phyloP scores from a whole-genome alignment of 2,888 invertebrate species.

The Papilio elwesi region DNA sequence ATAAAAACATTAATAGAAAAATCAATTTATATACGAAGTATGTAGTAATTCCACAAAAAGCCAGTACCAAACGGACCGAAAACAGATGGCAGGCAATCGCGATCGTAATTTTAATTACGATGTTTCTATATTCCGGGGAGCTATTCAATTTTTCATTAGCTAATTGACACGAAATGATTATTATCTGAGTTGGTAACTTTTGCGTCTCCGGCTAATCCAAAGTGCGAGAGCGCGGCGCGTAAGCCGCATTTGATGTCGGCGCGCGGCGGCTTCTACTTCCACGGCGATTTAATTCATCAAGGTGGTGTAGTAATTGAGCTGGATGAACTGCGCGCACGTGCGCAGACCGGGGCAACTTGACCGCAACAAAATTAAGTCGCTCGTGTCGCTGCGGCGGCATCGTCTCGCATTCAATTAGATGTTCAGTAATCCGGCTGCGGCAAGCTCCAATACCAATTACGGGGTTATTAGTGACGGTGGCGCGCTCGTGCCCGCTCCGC shows the following conservation, averaged over 20 bases:
- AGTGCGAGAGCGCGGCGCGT: conserved; percentile 48
- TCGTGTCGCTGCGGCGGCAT: conserved; percentile 57
- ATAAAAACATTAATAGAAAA: no score
- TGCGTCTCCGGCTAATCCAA: conserved; percentile 64
- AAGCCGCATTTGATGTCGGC: conserved; percentile 73
- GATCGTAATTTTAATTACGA: conserved; percentile 78
- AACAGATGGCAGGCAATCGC: conserved; percentile 75
- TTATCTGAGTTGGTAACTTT: conserved; percentile 77
- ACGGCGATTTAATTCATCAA: conserved; percentile 76
- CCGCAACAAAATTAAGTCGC: conserved; percentile 76
- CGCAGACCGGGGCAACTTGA: conserved; percentile 73
- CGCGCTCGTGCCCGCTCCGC: conserved; percentile 59
- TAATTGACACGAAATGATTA: conserved; percentile 82
- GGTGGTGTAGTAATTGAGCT: conserved; percentile 72
- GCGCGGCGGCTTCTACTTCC: conserved; percentile 57
- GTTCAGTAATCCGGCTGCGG: conserved; percentile 82
- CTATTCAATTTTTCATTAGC: conserved; percentile 83
- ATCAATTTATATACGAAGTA: background rate
- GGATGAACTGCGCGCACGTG: conserved; percentile 67
- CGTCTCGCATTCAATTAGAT: conserved; percentile 84
- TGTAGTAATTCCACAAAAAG: conserved; percentile 9
- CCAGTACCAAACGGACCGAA: conserved; percentile 43
- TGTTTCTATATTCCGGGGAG: conserved; percentile 63
- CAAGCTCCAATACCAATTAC: conserved; percentile 84
- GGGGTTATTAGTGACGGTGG: conserved; percentile 80